phyloP scores from a whole-genome alignment of 2,113 vertebrate species.

The Dascyllus trimaculatus region DNA sequence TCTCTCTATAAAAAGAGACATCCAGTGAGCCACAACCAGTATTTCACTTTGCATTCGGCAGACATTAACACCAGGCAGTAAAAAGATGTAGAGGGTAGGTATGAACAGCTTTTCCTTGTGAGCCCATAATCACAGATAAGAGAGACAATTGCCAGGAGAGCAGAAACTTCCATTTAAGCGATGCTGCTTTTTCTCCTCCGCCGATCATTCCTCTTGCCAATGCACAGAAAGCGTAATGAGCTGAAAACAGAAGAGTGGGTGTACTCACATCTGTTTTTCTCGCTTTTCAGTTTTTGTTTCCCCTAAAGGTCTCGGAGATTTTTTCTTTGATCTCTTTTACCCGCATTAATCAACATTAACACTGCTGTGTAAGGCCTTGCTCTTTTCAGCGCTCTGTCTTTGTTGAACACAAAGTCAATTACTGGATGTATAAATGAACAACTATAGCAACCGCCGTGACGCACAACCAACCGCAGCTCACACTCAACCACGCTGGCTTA shows the following conservation, averaged over 20 bases:
- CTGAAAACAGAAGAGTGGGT: slow-evolving; percentile 61
- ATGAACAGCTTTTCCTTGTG: background rate
- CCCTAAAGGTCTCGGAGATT: slow-evolving; percentile 54
- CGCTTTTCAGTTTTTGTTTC: slow-evolving; percentile 45
- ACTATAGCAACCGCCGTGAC: slow-evolving; percentile 19
- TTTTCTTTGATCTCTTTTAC: slow-evolving; percentile 59
- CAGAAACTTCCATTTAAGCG: slow-evolving; percentile 39
- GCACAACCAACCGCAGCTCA: slow-evolving; percentile 8
- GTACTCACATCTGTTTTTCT: slow-evolving; percentile 61
- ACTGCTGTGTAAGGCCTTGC: slow-evolving; percentile 19
- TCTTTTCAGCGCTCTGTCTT: slow-evolving; percentile 30
- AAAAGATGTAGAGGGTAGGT: slow-evolving; percentile 3
- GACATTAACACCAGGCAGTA: background rate
- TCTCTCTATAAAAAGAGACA: background rate
- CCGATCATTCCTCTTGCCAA: slow-evolving; percentile 33
- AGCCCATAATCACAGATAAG: slow-evolving; percentile 32
- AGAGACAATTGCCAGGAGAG: slow-evolving; percentile 19
- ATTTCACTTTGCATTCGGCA: background rate
- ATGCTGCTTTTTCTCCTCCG: slow-evolving; percentile 28
- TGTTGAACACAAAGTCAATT: slow-evolving; percentile 66
- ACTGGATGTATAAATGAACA: slow-evolving; percentile 50
- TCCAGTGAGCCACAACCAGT: background rate
- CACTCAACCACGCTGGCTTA: slow-evolving; percentile 7
- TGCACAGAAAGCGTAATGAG: slow-evolving; percentile 46
- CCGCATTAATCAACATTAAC: slow-evolving; percentile 71